Evolutionary conservation across 1,140 invertebrate species (phyloP).

Genomic region (Drosophila kohkoa): DNA sequence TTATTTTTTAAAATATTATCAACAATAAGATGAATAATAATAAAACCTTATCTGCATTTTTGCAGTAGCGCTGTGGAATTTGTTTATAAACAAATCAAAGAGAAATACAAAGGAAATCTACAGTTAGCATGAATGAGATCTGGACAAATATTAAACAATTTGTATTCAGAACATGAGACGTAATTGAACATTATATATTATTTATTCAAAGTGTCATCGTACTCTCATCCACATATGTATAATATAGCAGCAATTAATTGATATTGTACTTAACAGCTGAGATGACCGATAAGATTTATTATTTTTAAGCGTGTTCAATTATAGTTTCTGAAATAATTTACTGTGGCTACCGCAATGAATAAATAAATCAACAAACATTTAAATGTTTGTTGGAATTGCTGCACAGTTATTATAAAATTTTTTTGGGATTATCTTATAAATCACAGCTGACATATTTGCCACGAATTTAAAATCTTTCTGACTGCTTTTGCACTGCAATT

Average conservation of each 20-base stretch:
- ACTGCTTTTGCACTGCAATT: background rate
- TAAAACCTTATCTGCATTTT: constrained; percentile 17
- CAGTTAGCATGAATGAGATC: constrained; percentile 20
- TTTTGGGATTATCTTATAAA: background rate
- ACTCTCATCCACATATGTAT: constrained; percentile 9
- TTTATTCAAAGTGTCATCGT: constrained; percentile 61
- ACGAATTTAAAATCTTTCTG: background rate
- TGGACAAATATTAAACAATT: constrained; percentile 21
- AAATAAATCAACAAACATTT: background rate
- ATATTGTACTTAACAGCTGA: constrained; percentile 56
- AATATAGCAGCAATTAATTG: constrained; percentile 43
- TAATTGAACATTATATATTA: constrained; percentile 42
- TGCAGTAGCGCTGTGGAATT: constrained; percentile 25
- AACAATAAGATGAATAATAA: background rate
- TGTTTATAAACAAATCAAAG: constrained; percentile 45
- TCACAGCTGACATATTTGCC: background rate
- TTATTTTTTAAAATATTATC: background rate
- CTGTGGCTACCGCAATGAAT: background rate
- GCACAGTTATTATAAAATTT: too few species aligned
- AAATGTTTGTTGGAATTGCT: too few species aligned
- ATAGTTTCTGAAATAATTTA: constrained; percentile 1
- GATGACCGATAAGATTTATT: constrained; percentile 52
- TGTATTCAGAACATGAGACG: constrained; percentile 27
- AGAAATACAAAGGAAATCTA: background rate
- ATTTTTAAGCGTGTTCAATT: constrained; percentile 4